Evolutionary conservation across 2,888 invertebrate genomes (phyloP), one percentile per base, ranked within the genome.

Genomic region (Axea sp.): DNA sequence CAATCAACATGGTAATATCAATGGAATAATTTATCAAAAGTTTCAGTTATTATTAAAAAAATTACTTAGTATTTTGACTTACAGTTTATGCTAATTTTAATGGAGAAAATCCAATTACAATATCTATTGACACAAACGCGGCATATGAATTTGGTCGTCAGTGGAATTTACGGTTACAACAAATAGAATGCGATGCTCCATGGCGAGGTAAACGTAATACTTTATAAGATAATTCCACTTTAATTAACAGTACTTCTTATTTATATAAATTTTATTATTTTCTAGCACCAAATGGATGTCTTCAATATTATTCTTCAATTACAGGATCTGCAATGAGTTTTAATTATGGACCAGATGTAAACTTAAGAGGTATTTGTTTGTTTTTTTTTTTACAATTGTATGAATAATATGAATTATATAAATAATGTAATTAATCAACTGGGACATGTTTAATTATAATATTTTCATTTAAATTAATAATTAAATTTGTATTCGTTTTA

Each of bases 61-160:
- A n/a, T n/a, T n/a, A n/a, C n/a, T n/a, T n/a, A n/a, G n/a, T n/a
- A n/a, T n/a, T n/a, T n/a, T n/a, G n/a, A n/a, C n/a, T n/a, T n/a
- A n/a, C n/a, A 89, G 90, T 95, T 15, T 95, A 93, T 80, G 90
- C 94, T 0, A 92, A 93, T 83, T 95, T 95, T 81, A 91, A 92
- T 79, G 92, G 91, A 0, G 90, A 91, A 12, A 89, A 89, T 11
- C 91, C 93, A 0, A 93, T 95, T 28, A 92, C 90, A 1, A 90
- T 95, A 37, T 90, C 91, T 0, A 88, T 95, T 8, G 90, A 92
- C 6, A 93, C 94, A 0, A 92, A 92, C 0, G 81, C 89, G 0
- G 87, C 90, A 0, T 90, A 91, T 1, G 88, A 90, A 0, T 91
- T 92, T 80, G 67, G 83, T 68, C 90, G 95, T 39, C 90, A 92